phyloP scores from a whole-genome alignment of 1,140 invertebrate genomes.

The Lucilia sericata region DNA sequence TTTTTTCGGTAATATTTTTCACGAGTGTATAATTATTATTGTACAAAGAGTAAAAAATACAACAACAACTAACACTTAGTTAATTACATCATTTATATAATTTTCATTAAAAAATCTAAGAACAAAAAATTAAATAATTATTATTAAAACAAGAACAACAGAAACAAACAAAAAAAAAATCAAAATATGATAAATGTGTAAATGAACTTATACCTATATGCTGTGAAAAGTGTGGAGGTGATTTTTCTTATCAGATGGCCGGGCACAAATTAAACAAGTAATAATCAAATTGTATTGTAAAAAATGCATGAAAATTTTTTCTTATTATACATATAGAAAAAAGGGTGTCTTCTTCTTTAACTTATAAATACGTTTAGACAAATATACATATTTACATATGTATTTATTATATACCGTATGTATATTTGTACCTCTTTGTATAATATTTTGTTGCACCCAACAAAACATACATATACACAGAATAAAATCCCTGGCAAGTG shows the following conservation, averaged over 20 bases:
- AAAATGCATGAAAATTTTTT: slow-evolving; percentile 25
- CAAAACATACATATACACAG: neutral
- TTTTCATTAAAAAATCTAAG: slow-evolving; percentile 35
- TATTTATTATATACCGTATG: no score
- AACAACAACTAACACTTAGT: slow-evolving; percentile 31
- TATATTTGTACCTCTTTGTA: slow-evolving; percentile 4
- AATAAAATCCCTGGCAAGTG: slow-evolving; percentile 39
- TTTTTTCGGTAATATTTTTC: neutral
- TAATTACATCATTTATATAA: slow-evolving; percentile 44
- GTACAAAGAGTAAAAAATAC: slow-evolving; percentile 37
- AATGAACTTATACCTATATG: neutral
- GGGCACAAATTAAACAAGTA: slow-evolving; percentile 29
- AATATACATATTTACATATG: neutral
- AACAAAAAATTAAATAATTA: slow-evolving; percentile 2
- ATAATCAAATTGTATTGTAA: neutral
- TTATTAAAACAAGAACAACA: neutral
- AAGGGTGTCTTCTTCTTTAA: slow-evolving; percentile 37
- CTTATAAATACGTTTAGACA: neutral
- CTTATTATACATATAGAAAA: slow-evolving; percentile 17
- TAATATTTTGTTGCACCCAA: slow-evolving; percentile 32
- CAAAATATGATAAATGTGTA: slow-evolving; percentile 5
- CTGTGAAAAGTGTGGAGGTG: neutral
- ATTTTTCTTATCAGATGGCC: slow-evolving; percentile 27
- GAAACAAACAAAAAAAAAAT: neutral
- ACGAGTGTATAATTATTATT: slow-evolving; percentile 14